Conservation (phyloP, 2,113 vertebrate genomes). For the Colistium nudipinnis region DNA sequence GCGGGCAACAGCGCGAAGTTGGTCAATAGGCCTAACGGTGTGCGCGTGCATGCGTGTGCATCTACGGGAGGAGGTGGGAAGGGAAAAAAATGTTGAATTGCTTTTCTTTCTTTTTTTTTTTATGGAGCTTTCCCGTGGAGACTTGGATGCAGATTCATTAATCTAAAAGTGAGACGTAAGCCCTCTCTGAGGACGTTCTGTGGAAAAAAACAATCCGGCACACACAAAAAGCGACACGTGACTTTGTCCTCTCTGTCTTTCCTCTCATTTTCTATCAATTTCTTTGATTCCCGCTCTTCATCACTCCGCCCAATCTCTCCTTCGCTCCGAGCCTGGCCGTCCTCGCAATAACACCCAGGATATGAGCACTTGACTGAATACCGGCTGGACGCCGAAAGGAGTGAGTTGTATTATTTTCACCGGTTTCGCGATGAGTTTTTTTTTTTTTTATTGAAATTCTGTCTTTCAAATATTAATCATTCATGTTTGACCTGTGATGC, state of each 20-base stretch:
- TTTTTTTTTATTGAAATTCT: background rate
- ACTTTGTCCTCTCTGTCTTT: background rate
- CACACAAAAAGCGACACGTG: conserved; percentile 14
- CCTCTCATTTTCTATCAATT: conserved; percentile 7
- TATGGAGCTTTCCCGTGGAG: conserved; percentile 28
- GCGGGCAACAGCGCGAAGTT: conserved; percentile 22
- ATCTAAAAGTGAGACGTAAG: conserved; percentile 48
- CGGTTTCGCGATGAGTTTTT: conserved; percentile 4
- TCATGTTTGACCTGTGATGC: background rate
- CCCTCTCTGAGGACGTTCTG: conserved; percentile 28
- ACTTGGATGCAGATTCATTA: conserved; percentile 54
- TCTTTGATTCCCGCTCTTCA: conserved; percentile 13
- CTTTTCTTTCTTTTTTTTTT: conserved; percentile 63
- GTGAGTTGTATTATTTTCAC: background rate
- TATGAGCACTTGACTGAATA: conserved; percentile 1
- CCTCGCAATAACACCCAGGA: background rate
- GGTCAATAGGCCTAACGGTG: conserved; percentile 34
- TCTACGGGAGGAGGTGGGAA: conserved; percentile 8
- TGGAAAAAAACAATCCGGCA: conserved; percentile 25
- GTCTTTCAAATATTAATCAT: background rate
- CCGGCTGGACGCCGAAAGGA: background rate
- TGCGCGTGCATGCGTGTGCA: background rate
- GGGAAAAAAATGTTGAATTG: conserved; percentile 45
- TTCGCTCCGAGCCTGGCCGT: background rate
- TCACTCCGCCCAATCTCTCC: background rate